Conservation (phyloP, 1,140 invertebrate species). For the Drosophila albomicans region DNA sequence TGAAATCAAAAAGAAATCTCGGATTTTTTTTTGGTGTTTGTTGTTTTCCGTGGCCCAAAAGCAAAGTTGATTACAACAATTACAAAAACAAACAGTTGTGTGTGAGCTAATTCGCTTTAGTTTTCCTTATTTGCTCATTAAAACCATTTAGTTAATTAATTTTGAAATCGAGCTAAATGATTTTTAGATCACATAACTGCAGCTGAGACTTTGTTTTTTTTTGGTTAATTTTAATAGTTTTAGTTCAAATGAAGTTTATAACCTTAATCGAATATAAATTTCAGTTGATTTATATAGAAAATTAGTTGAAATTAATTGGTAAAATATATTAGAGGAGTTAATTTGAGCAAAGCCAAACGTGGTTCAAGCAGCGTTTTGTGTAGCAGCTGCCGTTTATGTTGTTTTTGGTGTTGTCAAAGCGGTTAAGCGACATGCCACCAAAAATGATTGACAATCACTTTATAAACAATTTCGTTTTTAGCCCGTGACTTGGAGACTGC, state of each 20-base stretch:
- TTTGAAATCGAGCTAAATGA: conserved; percentile 37
- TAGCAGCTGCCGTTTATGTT: conserved; percentile 67
- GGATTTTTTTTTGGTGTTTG: not conserved
- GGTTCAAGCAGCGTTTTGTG: conserved; percentile 32
- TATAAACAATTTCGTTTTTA: conserved; percentile 75
- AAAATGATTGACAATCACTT: conserved; percentile 83
- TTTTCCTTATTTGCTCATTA: conserved; percentile 56
- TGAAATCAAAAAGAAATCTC: conserved; percentile 55
- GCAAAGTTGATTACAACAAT: conserved; percentile 16
- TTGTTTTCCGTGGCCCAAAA: conserved; percentile 14
- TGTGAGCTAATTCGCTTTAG: conserved; percentile 33
- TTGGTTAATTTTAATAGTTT: not conserved
- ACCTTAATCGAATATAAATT: not conserved
- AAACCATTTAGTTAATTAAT: conserved; percentile 57
- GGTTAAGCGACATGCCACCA: conserved; percentile 79
- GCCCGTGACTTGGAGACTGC: conserved; percentile 44
- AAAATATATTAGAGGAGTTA: conserved; percentile 34
- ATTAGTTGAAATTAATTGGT: conserved; percentile 28
- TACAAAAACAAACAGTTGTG: conserved; percentile 20
- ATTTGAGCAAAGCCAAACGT: conserved; percentile 58
- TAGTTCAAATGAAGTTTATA: not conserved
- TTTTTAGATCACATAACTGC: conserved; percentile 1
- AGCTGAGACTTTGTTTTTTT: not conserved
- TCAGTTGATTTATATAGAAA: not conserved
- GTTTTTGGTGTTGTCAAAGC: conserved; percentile 68